Evolutionary conservation across 2,113 vertebrate genomes (phyloP).

Genomic region (Electrona antarctica): DNA sequence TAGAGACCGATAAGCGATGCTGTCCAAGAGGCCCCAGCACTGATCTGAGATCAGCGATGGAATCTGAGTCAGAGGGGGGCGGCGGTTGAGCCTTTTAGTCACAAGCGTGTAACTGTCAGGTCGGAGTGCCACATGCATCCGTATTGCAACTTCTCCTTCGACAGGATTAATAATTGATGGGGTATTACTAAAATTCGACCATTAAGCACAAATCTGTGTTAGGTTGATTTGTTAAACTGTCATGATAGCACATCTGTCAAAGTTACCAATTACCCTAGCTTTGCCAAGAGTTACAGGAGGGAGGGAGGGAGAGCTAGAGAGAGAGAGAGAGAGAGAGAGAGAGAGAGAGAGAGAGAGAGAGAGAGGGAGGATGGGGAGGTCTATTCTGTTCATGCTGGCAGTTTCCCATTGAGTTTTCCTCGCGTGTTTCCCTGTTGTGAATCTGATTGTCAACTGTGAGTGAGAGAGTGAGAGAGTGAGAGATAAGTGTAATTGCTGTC

Average conservation of each 20-base stretch:
- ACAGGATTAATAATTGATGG: constrained; percentile 76
- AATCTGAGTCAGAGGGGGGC: constrained; percentile 56
- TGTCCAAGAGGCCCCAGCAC: constrained; percentile 21
- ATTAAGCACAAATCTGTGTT: constrained; percentile 70
- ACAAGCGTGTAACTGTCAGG: constrained; percentile 67
- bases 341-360: background rate
- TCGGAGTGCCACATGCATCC: constrained; percentile 50
- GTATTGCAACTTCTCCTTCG: constrained; percentile 50
- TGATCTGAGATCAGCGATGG: constrained; percentile 61
- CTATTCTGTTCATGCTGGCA: too few species aligned
- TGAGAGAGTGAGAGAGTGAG: constrained; percentile 30
- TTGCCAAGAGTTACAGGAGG: constrained; percentile 55
- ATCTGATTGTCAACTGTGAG: constrained; percentile 7
- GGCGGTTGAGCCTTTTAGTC: constrained; percentile 72
- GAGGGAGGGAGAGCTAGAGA: too few species aligned
- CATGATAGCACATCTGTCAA: constrained; percentile 77
- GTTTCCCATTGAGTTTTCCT: constrained; percentile 15
- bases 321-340: background rate
- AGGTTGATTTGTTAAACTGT: constrained; percentile 75
- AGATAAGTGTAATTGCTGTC: constrained; percentile 82
- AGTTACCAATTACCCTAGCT: constrained; percentile 66
- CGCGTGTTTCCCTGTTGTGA: background rate
- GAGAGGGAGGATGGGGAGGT: constrained; percentile 8
- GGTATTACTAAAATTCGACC: constrained; percentile 64
- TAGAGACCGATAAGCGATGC: constrained; percentile 39